Evolutionary conservation across 2,888 invertebrate species (phyloP).

Genomic region (Hyles lineata): DNA sequence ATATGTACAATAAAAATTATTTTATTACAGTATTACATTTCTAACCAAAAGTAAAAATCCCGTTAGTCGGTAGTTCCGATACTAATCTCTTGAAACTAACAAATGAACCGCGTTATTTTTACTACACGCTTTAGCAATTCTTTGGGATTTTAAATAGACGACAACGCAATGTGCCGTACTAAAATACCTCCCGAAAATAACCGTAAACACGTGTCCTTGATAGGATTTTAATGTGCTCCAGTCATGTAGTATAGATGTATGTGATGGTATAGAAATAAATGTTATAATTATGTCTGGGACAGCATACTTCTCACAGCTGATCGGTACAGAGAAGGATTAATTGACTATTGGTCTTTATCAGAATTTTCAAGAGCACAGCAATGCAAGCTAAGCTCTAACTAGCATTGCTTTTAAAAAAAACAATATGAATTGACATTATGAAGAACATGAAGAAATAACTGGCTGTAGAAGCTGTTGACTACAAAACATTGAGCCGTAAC

Average conservation of each 20-base stretch:
- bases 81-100: background rate
- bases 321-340: no score
- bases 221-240: background rate
- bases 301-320: no score
- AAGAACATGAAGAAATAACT: no score
- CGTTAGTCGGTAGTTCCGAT: background rate
- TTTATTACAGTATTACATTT: background rate
- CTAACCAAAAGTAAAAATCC: no score
- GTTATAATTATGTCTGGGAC: no score
- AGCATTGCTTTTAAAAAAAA: no score
- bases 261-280: background rate
- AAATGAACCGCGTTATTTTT: background rate
- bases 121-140: constrained; percentile 1
- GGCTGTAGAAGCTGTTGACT: no score
- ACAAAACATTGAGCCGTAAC: no score
- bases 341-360: no score
- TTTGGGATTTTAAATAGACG: constrained; percentile 1
- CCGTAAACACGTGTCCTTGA: constrained; percentile 6
- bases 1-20: background rate
- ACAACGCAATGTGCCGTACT: background rate
- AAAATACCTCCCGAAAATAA: constrained; percentile 6
- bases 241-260: background rate
- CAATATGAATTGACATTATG: no score
- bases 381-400: no score
- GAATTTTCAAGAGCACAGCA: no score